Evolutionary conservation across 2,797 vertebrate genomes (phyloP), one percentile per base, ranked within the genome.

Genomic region (Loris lydekkerianus): DNA sequence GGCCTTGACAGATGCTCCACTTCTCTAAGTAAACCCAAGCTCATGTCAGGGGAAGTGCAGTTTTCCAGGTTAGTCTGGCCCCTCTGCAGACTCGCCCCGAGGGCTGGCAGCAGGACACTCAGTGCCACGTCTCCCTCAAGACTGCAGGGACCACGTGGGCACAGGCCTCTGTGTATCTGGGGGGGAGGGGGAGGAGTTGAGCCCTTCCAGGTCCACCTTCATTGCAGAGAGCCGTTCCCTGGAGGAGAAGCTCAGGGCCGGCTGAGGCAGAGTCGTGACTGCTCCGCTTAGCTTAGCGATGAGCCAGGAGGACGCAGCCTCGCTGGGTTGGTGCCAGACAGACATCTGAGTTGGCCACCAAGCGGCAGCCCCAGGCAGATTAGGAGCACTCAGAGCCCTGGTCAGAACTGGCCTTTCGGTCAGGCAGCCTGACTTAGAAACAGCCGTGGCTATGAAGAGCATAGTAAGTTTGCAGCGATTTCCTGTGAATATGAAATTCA

Each of bases 201-300:
- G 85, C 9, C 56, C 10, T 49, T 13, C 43, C 7, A 60, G 75
- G 13, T 9, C 21, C 2, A 10, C 90, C 67, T 82, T 91, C 40
- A 3, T 89, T 84, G 86, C 92, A 84, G 94, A 96, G 46, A 56
- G 3, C 1, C 14, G 27, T 15, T 91, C 78, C 86, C 76, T 29
- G 6, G 11, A 73, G 91, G 49, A 60, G 73, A 69, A 34, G 18
- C 81, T 27, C 23, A 27, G 70, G 65, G 76, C 49, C 5, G 10
- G 10, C 58, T 5, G 61, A 89, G 85, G 81, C 92, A 21, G 58
- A 92, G 92, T 81, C 34, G 37, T 97, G 97, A 96, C 95, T 88
- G 88, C 87, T 70, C 7, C 0, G 3, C 58, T 69, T 34, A 27
- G 3, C 58, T 69, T 34, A 27, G 95, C 40, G 0, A 29, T 11